A percentile compares a stretch with the other conserved stretches of the same genome.
These are phyloP conservation scores for Caenorhabditis remanei DNA, from an alignment of 1,140 invertebrate genomes.

Conservation along the genomic window DNA sequence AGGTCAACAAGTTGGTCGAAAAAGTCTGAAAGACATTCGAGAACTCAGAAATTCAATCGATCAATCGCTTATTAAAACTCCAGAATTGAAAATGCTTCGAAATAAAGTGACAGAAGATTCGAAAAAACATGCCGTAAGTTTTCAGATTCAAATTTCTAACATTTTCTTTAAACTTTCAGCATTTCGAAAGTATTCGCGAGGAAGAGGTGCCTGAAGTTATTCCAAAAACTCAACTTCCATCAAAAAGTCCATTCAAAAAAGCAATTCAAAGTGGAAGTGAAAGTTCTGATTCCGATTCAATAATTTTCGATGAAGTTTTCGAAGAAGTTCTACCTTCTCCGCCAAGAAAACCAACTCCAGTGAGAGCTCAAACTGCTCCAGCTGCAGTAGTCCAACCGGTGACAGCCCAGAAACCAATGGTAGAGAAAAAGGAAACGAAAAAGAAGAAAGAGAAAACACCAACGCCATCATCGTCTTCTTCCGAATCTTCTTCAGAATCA, in stretches of 20 bases:
- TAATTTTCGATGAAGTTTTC: constrained; percentile 41
- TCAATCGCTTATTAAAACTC: constrained; percentile 34
- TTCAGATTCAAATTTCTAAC: not conserved
- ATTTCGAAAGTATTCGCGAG: constrained; percentile 33
- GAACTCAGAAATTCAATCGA: constrained; percentile 18
- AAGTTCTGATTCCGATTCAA: constrained; percentile 4
- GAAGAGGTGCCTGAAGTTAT: constrained; percentile 12
- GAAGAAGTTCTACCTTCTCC: constrained; percentile 38
- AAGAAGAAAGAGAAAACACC: constrained; percentile 5
- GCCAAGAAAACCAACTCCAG: not conserved
- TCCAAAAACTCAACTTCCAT: not conserved
- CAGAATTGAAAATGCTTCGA: not conserved
- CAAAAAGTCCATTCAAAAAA: constrained; percentile 48
- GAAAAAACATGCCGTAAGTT: not conserved
- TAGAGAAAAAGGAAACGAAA: not conserved
- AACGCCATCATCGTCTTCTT: not conserved
- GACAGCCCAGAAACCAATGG: not conserved
- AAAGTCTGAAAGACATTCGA: constrained; percentile 51
- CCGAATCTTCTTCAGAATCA: constrained; percentile 44
- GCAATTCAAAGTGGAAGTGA: constrained; percentile 46
- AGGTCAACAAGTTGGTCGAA: constrained; percentile 33
- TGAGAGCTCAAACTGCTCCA: not conserved
- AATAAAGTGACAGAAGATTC: not conserved
- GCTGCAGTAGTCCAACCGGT: too few relatives aligned
- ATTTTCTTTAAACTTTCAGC: not conserved